Evolutionary conservation across 2,888 invertebrate species (phyloP), one percentile per base, ranked within the genome.

Genomic region (Caenorhabditis drosophilae): DNA sequence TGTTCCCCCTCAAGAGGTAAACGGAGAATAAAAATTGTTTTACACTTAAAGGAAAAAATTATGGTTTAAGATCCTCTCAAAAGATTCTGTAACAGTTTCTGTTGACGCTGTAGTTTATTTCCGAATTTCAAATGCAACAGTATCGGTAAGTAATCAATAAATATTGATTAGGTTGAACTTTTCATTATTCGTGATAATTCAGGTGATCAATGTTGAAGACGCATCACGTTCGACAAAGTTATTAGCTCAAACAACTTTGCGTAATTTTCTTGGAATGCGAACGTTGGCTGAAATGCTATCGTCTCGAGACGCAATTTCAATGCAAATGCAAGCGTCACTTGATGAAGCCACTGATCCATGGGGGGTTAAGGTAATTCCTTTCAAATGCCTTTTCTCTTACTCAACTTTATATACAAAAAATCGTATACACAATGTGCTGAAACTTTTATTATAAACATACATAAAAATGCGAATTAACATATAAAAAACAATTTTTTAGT

Each of bases 1-100:
- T 83, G 92, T 97, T 42, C 95, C 96, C 41, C 96, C 96, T 0
- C 96, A 97, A 87, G 96, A 96, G n/a, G 89, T 95, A 93, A 18
- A 12, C 49, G 4, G 18, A 22, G 18, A 9, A 16, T n/a, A 16
- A 20, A 16, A 25, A 25, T 12, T 18, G n/a, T n/a, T n/a, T 11
- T 31, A 26, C 6, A 41, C 15, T 38, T 22, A n/a, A 20, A 42
- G 22, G 34, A 36, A 1, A 18, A 11, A 15, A 7, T 20, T 54
- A 67, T 22, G 85, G 95, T n/a, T n/a, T n/a, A n/a, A n/a, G 94
- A 93, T 96, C n/a, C 87, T 96, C 76, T 95, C 95, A 31, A 93
- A 93, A 85, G 96, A 96, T 86, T 92, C 92, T 58, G 96, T 96
- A 57, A 96, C 96, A 0, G 95, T 96, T 3, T 93, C 93, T 2